Evolutionary conservation across 35 echinoderm and acorn worm genomes (phyloP).

Genomic region (Apostichopus californicus): DNA sequence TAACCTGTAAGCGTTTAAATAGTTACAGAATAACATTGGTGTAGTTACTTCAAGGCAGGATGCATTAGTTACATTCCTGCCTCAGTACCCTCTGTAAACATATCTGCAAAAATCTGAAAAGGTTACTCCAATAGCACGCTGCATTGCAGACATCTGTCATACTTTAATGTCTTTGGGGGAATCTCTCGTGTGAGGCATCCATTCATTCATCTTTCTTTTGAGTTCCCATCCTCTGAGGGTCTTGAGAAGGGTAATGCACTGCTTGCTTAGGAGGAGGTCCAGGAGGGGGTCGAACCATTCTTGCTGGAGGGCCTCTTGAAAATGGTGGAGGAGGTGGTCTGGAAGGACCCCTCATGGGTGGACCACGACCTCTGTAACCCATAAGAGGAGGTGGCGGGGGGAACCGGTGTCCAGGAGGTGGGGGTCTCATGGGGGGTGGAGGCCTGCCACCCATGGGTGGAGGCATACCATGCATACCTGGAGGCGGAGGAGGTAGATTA

Average conservation of each 20-base stretch:
- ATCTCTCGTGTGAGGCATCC: neutral
- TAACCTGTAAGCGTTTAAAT: neutral
- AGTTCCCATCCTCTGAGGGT: conserved; percentile 96
- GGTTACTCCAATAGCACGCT: neutral
- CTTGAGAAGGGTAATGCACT: conserved; percentile 97
- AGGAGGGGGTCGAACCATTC: conserved; percentile 66
- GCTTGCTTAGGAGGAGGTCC: conserved; percentile 67
- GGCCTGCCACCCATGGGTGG: conserved; percentile 52
- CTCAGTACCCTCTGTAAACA: too few species aligned
- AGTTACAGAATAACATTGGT: neutral
- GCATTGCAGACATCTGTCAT: too few species aligned
- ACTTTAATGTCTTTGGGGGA: too few species aligned
- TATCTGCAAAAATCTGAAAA: neutral
- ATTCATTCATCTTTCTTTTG: conserved; percentile 54
- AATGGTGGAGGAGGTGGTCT: conserved; percentile 62
- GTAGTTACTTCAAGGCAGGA: neutral
- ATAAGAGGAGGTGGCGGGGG: conserved; percentile 57
- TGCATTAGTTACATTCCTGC: too few species aligned
- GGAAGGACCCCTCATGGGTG: conserved; percentile 40
- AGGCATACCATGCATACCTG: conserved; percentile 50
- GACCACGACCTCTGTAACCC: conserved; percentile 35
- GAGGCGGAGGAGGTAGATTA: conserved; percentile 42
- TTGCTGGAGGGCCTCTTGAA: conserved; percentile 47
- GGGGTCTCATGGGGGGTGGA: conserved; percentile 61
- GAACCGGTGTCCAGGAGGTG: conserved; percentile 57